Conservation (phyloP, 1,140 invertebrate species). For the Hyles vespertilio region DNA sequence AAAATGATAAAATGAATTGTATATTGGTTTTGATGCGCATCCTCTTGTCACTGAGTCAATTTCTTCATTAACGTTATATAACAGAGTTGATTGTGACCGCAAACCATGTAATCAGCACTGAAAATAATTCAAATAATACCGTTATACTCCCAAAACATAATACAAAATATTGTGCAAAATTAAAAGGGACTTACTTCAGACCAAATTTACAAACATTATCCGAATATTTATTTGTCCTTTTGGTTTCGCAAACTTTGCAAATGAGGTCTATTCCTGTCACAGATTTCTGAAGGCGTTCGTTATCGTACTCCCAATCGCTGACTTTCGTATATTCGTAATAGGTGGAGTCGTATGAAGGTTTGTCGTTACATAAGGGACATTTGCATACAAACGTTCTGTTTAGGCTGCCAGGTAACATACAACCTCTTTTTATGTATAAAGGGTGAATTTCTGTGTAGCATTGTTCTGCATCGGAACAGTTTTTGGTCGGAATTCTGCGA, state of each 20-base stretch:
- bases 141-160: no score
- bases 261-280: constrained; percentile 31
- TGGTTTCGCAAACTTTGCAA: constrained; percentile 50
- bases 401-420: constrained; percentile 31
- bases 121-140: constrained; percentile 17
- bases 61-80: constrained; percentile 36
- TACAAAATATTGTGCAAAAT: neutral
- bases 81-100: constrained; percentile 40
- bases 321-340: constrained; percentile 47
- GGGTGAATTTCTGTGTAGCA: constrained; percentile 48
- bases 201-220: constrained; percentile 38
- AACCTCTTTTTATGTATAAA: constrained; percentile 48
- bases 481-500: constrained; percentile 20
- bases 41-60: constrained; percentile 38
- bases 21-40: constrained; percentile 37
- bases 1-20: constrained; percentile 43
- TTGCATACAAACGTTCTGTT: constrained; percentile 55
- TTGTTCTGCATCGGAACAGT: constrained; percentile 28
- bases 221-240: constrained; percentile 24
- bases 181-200: constrained; percentile 33
- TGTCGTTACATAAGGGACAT: constrained; percentile 58
- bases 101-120: constrained; percentile 42
- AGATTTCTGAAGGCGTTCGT: constrained; percentile 33
- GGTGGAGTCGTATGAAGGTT: constrained; percentile 37
- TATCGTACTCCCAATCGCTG: constrained; percentile 51